phyloP scores from a whole-genome alignment of 30 jellyfish, hydroid and myxozoan genomes.

The Nemopilema nomurai region DNA sequence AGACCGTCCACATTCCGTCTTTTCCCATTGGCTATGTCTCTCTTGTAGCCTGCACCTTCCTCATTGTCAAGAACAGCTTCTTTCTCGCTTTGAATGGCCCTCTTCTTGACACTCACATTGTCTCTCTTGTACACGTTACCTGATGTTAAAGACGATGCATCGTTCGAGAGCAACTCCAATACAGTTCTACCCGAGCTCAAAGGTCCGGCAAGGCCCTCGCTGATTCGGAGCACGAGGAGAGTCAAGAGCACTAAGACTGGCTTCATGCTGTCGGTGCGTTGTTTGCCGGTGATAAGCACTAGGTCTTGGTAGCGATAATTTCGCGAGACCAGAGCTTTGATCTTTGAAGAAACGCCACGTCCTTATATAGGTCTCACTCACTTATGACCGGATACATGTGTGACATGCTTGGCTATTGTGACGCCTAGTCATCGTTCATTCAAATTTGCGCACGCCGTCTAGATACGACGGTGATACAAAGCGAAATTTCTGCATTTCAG shows the following conservation, averaged over 20 bases:
- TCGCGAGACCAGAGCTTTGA: not conserved
- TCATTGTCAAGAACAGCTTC: not conserved
- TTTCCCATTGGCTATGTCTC: not conserved
- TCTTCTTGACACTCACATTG: not conserved
- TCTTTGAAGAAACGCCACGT: not conserved
- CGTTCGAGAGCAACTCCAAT: not conserved
- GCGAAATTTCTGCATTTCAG: constrained; percentile 26
- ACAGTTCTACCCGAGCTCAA: not conserved
- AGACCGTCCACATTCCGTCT: not conserved
- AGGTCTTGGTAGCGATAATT: not conserved
- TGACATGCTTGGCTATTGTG: constrained; percentile 4
- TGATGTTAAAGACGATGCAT: not conserved
- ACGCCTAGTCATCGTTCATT: not conserved
- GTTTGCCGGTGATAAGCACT: not conserved
- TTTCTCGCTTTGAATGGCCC: not conserved
- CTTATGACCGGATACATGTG: constrained; percentile 15
- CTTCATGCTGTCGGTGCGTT: not conserved
- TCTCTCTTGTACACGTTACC: not conserved
- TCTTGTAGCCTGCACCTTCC: not conserved
- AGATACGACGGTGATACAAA: constrained; percentile 30
- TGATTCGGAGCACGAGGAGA: not conserved
- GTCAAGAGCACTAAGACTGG: not conserved
- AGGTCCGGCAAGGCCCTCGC: not conserved
- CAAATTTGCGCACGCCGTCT: constrained; percentile 13
- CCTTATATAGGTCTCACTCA: constrained; percentile 7